Evolutionary conservation across 2,797 vertebrate genomes (phyloP).

Genomic region (Aselliscus stoliczkanus): DNA sequence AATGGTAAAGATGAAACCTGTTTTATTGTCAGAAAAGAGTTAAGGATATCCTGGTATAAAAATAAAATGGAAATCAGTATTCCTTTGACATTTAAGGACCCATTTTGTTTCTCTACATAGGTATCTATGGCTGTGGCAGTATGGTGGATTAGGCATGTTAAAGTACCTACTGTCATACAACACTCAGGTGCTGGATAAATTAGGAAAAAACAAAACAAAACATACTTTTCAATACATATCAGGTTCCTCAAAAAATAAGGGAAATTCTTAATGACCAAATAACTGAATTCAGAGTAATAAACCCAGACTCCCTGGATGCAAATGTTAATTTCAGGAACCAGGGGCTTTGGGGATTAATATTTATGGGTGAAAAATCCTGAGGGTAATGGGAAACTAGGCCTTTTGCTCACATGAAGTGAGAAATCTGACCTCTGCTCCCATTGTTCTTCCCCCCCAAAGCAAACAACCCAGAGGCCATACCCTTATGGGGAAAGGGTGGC

Average conservation of each 20-base stretch:
- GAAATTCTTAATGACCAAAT: not conserved
- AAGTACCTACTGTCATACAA: constrained; percentile 12
- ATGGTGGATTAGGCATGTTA: not conserved
- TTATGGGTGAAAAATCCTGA: not conserved
- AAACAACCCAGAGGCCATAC: not conserved
- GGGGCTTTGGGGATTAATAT: not conserved
- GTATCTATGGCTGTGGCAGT: not conserved
- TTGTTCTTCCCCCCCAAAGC: not conserved
- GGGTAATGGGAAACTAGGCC: not conserved
- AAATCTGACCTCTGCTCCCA: not conserved
- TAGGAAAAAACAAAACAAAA: not conserved
- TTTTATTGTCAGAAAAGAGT: constrained; percentile 58
- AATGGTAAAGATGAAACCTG: constrained; percentile 39
- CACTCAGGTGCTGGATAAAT: not conserved
- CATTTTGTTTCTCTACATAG: constrained; percentile 26
- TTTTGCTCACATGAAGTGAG: not conserved
- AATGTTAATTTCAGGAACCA: not conserved
- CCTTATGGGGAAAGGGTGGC: not conserved
- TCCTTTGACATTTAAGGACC: constrained; percentile 8
- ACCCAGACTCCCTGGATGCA: not conserved
- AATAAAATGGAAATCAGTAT: not conserved
- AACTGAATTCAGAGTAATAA: constrained; percentile 18
- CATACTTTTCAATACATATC: constrained; percentile 8
- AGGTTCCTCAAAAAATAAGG: not conserved
- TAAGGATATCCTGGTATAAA: constrained; percentile 33